Evolutionary conservation across 2,113 vertebrate genomes (phyloP), one percentile per base, ranked within the genome.

Genomic region (Callionymus lyra): DNA sequence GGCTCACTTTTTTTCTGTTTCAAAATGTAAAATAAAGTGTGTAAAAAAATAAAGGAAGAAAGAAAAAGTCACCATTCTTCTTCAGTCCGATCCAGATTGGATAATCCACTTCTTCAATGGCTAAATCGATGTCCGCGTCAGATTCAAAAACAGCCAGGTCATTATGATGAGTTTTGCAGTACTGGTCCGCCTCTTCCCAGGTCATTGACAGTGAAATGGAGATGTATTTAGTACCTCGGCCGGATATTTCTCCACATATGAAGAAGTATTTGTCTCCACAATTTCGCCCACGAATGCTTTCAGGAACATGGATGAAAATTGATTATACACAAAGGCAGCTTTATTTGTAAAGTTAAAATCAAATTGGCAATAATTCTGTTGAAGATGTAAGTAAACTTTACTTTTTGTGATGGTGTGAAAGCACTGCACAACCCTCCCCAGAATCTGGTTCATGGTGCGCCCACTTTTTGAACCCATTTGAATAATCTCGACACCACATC

Each of bases 101-200:
- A 21, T 54, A 65, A 36, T 62, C 11, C 12, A 6, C 0, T 1
- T 2, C 0, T 0, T 0, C 0, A 3, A 51, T 2, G 8, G 1
- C 0, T 0, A 4, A 0, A 0, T 0, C 0, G 32, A 48, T 1
- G 1, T 13, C 0, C 0, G 0, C 0, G 1, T 0, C 0, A 1
- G 2, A 0, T 2, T 0, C 0, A 1, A 53, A 3, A 14, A 0
- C 6, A 9, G 55, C 49, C 35, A 70, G 41, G 11, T 40, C 10
- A 0, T 0, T 0, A 0, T 6, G 1, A 0, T 0, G 0, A 0
- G 2, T 0, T 2, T 0, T 1, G 48, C 72, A 75, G 45, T 41
- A 18, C 1, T 6, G 0, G 14, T 0, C 1, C 0, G 67, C 71
- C 1, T 65, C 44, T 1, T 0, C 0, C 60, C 53, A 48, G 0